Conservation (phyloP, 2,888 invertebrate species). For the Biston betularia region DNA sequence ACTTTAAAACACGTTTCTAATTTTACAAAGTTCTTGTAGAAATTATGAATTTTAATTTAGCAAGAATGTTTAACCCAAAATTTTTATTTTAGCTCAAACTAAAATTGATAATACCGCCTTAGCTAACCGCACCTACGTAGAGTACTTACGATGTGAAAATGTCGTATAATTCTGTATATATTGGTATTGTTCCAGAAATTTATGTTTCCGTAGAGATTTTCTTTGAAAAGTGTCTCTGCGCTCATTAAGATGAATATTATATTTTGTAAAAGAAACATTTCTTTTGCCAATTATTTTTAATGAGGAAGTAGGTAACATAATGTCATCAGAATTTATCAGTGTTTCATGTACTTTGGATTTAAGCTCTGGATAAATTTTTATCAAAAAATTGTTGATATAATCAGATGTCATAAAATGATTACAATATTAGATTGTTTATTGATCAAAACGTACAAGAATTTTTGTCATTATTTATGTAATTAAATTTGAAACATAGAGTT, state of each 20-base stretch:
- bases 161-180: neutral
- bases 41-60: too few species aligned
- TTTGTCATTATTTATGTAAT: neutral
- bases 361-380: constrained; percentile 24
- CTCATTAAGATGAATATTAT: neutral
- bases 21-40: too few species aligned
- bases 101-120: too few species aligned
- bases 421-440: neutral
- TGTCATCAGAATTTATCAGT: constrained; percentile 6
- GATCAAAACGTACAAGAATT: neutral
- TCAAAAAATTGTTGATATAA: constrained; percentile 12
- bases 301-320: constrained; percentile 17
- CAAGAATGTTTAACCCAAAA: too few species aligned
- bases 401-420: constrained; percentile 17
- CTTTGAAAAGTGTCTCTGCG: neutral
- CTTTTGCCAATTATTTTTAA: constrained; percentile 20
- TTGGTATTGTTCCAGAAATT: neutral
- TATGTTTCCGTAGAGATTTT: constrained; percentile 7
- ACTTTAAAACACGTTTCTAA: too few species aligned
- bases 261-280: neutral
- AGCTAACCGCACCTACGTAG: too few species aligned
- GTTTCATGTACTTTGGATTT: neutral
- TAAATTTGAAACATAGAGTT: too few species aligned
- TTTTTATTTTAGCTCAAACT: too few species aligned
- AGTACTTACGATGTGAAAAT: too few species aligned